Base-by-base conservation (phyloP, 2,888 invertebrate genomes). In the Troides aeacus region DNA sequence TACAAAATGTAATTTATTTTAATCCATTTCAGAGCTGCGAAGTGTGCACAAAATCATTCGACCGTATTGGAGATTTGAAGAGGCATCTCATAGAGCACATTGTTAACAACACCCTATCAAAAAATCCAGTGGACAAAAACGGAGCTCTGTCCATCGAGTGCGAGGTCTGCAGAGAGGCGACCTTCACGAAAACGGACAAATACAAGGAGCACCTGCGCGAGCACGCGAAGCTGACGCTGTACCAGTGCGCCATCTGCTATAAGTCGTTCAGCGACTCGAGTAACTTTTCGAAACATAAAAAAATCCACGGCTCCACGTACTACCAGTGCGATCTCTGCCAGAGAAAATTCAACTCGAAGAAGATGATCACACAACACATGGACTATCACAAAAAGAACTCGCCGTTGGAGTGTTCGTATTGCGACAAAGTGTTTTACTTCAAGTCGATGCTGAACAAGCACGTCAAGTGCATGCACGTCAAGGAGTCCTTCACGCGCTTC, bases 261-360 rank as follows among this genome's bases (percentile, higher is more conserved):
- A 92, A 93, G 72, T 87, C 89, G 10, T 93, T 93, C 73, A 90
- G 90, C 71, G 93, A 93, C 69, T 93, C 93, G 24, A 91, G 91
- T 71, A 93, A 93, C 71, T 93, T 92, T 72, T 93, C 92, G 2
- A 93, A 93, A 64, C 93, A 93, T 75, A 93, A 93, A 75, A 93
- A 93, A 72, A 87, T 91, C 36, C 93, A 93, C 75, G 90, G 91
- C 24, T 76, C 79, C 0, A 81, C 83, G 0, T 89, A 78, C 72
- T 82, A 87, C 62, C 93, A 93, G 70, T 93, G 93, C 75, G 92
- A 93, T 57, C 75, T 92, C 21, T 93, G 93, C 75, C 84, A 84
- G 30, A 78, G 93, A 15, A 93, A 92, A 76, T 93, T 93, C 75
- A 90, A 92, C 77, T 88, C 93, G 0, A 92, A 92, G 72, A 89